Base-by-base conservation (phyloP, 1,140 invertebrate species). In the Calephelis nemesis region DNA sequence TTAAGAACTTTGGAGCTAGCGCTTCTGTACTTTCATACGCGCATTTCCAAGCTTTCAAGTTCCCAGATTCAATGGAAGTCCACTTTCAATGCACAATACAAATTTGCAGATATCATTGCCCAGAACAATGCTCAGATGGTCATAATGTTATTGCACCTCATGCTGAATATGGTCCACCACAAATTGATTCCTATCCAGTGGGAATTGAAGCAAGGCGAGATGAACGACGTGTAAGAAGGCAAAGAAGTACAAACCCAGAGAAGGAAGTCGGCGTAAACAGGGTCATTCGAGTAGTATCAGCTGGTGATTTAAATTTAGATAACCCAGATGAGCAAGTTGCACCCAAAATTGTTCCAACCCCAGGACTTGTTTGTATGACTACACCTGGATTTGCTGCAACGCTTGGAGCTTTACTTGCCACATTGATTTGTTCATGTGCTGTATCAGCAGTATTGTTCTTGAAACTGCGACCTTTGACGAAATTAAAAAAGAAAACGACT, bases 31-130 rank as follows among this genome's bases (percentile, higher is more conserved):
- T 98, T 4, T 98, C 97, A 0, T 98, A 98, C 77, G 97, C 97
- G 0, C 97, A 98, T 84, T 98, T 98, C 94, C 96, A 97, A 92
- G 97, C 97, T 0, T 98, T 98, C 92, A 98, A 98, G 84, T 98
- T 98, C 92, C 98, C 98, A 0, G 98, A 98, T 82, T 98, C 97
- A 0, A 98, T 98, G 97, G 97, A 98, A 86, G 97, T 98, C 0
- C 97, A 98, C 83, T 98, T 98, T 93, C 97, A 98, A 85, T 98
- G 97, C 90, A 98, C 97, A 12, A 98, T 98, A 73, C 97, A 98
- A 84, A 98, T 98, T 75, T 98, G 97, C 78, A 94, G 97, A 68
- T 97, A 97, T 82, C 96, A 97, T 79, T 98, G 97, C 81, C 97
- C 97, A 0, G 97, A 98, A 76, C 97, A 98, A 75, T 98, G 97